Percentiles rank a stretch among this genome's conserved stretches.
These are phyloP conservation scores for Epinephelus moara DNA, from an alignment of 2,113 vertebrate genomes.

Conservation along the genomic window DNA sequence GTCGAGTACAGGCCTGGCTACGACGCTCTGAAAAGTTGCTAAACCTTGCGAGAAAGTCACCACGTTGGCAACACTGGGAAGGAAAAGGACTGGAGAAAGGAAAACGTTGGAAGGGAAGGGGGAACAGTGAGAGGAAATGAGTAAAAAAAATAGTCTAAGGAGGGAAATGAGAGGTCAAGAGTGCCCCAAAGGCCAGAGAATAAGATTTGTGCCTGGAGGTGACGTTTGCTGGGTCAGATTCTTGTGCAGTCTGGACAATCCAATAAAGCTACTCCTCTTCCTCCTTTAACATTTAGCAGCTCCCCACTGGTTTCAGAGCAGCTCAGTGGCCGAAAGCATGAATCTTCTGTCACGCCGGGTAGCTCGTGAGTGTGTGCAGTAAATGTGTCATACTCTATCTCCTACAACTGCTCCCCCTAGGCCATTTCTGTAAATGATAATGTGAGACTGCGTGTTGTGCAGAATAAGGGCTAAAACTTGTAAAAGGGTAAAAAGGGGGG, in stretches of 20 bases:
- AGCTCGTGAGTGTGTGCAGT: neutral
- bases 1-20: too few species aligned
- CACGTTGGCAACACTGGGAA: neutral
- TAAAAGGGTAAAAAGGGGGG: neutral
- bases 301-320: neutral
- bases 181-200: slow-evolving; percentile 35
- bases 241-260: neutral
- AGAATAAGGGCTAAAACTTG: slow-evolving; percentile 40
- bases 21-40: neutral
- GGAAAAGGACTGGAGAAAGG: neutral
- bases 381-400: neutral
- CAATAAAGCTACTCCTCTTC: slow-evolving; percentile 4
- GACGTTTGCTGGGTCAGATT: slow-evolving; percentile 22
- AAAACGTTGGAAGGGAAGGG: slow-evolving; percentile 7
- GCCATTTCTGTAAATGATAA: slow-evolving; percentile 15
- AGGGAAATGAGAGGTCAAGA: slow-evolving; percentile 33
- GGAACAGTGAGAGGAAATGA: slow-evolving; percentile 50
- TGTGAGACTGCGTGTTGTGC: slow-evolving; percentile 9
- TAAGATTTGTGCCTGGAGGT: neutral
- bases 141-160: slow-evolving; percentile 13
- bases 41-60: too few species aligned
- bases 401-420: neutral
- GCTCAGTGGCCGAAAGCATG: neutral
- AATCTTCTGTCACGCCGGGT: neutral
- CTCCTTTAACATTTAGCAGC: neutral